Base-by-base conservation (phyloP, 2,797 vertebrate species). In the Gobio occitaniae region DNA sequence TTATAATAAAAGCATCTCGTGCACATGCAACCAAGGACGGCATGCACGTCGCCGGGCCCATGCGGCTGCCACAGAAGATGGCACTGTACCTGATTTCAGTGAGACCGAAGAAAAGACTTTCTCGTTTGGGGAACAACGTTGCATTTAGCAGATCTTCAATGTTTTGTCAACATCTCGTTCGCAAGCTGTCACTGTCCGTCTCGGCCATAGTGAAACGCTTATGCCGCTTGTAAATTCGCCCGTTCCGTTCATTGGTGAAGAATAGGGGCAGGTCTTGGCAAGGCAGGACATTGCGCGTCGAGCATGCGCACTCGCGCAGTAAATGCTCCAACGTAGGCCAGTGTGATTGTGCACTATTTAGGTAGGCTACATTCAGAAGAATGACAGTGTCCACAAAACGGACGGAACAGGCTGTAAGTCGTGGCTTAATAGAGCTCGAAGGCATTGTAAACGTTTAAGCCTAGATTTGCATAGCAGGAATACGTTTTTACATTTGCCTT, bases 111-210 rank as follows among this genome's bases (percentile, higher is more conserved):
- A 78, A 78, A 61, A 4, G 0, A 61, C 36, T 25, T n/a, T 17
- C 52, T 50, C 54, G 61, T 82, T 80, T 87, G 36, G 17, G 84
- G 69, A 54, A 75, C 82, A 71, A 89, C 68, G 82, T 91, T 86
- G 88, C 47, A 88, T 92, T 90, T 89, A 90, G 29, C n/a, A 36
- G n/a, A 72, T 88, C 79, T 88, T 84, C 78, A 77, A 79, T 90
- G n/a, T 90, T 91, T 91, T 92, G 92, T 92, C 91, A 82, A 78
- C 63, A 44, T 74, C 80, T 21, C 52, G 78, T 75, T 88, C 36
- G 79, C 82, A 66, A 52, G 76, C 56, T 80, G 69, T 54, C 84
- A 65, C 75, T 75, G 68, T 74, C 65, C 25, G 38, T 79, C 29
- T 71, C 65, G 78, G 25, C 68, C 69, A 78, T 78, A 70, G 79